Evolutionary conservation across 2,113 vertebrate species (phyloP), one percentile per base, ranked within the genome.

Genomic region (Bujurquina vittata): DNA sequence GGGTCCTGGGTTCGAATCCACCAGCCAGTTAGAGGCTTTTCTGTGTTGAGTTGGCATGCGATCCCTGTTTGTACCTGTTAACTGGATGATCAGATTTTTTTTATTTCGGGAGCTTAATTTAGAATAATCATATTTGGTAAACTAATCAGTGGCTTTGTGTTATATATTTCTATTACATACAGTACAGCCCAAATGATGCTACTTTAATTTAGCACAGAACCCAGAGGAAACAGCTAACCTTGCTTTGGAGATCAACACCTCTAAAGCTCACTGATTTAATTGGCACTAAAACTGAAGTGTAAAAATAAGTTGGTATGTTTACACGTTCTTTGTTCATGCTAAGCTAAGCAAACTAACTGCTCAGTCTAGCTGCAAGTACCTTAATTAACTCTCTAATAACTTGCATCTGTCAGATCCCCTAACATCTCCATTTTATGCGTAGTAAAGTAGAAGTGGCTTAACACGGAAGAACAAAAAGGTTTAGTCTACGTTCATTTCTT

Each of bases 361-460:
- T 54, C 46, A 33, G 10, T 15, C 26, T 72, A 54, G 67, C 46
- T 54, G 46, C 26, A 72, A 54, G 43, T 72, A 11, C 18, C 67
- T 72, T 72, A 72, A 72, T 72, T 72, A 72, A 72, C 26, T 72
- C 46, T 72, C 67, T 72, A 29, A 54, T 72, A 72, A 72, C 67
- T 54, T 54, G 26, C 67, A 72, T 72, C 67, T 72, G 46, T 52
- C 67, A 72, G 26, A 72, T 54, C 17, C 65, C 52, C 23, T 72
- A 72, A 54, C 67, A 33, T 72, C 67, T 72, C 67, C 67, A 72
- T 72, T 72, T 72, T 54, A 72, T 49, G 63, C 43, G 40, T 49
- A 67, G 46, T 29, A 54, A 52, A 54, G 26, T 52, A 54, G 67
- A 72, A 65, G 62, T 9, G 0, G 0, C 23, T 67, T 67, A 67